Evolutionary conservation across 2,888 invertebrate species (phyloP).

Genomic region (Sthenelais limicola): DNA sequence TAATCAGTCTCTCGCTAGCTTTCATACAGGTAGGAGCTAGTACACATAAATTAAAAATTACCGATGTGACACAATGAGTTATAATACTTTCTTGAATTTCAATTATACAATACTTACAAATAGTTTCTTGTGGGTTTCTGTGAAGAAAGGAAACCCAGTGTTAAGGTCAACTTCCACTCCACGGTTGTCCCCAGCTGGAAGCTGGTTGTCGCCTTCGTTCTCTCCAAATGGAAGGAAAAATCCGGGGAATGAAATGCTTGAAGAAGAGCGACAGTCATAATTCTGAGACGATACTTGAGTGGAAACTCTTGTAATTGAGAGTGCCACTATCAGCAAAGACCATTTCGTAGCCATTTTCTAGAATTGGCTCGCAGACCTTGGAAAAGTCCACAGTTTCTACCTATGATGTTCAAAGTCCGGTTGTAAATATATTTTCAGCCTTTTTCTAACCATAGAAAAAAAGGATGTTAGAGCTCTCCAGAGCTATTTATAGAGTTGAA

Average conservation of each 20-base stretch:
- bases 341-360: too few species aligned
- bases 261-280: not conserved
- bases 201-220: not conserved
- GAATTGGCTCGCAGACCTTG: too few species aligned
- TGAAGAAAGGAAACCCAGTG: not conserved
- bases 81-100: not conserved
- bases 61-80: not conserved
- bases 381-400: too few species aligned
- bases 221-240: not conserved
- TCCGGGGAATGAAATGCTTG: not conserved
- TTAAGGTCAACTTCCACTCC: not conserved
- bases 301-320: too few species aligned
- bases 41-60: not conserved
- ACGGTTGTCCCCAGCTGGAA: not conserved
- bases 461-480: too few species aligned
- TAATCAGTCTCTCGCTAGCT: too few species aligned
- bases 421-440: too few species aligned
- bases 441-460: too few species aligned
- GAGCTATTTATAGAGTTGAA: too few species aligned
- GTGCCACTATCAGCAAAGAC: too few species aligned
- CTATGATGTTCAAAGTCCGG: too few species aligned
- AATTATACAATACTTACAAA: not conserved
- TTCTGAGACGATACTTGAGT: not conserved
- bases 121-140: not conserved
- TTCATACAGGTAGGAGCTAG: too few species aligned